Conservation (phyloP, 2,888 invertebrate genomes). For the Stenoptilia bipunctidactyla region DNA sequence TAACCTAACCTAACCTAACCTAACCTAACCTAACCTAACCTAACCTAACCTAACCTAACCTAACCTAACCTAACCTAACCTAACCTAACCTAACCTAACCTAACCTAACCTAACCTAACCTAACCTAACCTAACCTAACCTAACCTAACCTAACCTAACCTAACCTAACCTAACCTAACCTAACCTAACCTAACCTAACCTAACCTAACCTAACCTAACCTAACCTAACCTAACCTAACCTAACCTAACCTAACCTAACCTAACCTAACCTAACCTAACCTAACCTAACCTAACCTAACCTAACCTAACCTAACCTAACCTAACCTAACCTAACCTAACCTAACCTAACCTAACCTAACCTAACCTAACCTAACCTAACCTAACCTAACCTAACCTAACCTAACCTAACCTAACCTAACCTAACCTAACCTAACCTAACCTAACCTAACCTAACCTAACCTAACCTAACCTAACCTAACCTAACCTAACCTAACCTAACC, state of each 20-base stretch:
- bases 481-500: conserved; percentile 9
- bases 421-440: conserved; percentile 15
- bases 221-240: conserved; percentile 16
- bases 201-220: conserved; percentile 16
- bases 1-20: conserved; percentile 8
- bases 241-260: conserved; percentile 16
- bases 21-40: conserved; percentile 8
- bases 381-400: conserved; percentile 16
- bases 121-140: conserved; percentile 9
- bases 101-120: conserved; percentile 9
- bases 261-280: conserved; percentile 15
- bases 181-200: conserved; percentile 16
- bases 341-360: conserved; percentile 16
- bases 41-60: conserved; percentile 9
- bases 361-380: conserved; percentile 14
- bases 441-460: conserved; percentile 12
- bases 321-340: conserved; percentile 16
- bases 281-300: conserved; percentile 12
- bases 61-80: conserved; percentile 9
- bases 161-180: conserved; percentile 16
- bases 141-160: conserved; percentile 14
- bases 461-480: conserved; percentile 10
- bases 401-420: conserved; percentile 16
- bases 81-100: conserved; percentile 9
- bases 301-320: conserved; percentile 4